These are phyloP conservation scores for Dicyrtomina minuta DNA, from an alignment of 2,888 invertebrate species.

Conservation along the genomic window DNA sequence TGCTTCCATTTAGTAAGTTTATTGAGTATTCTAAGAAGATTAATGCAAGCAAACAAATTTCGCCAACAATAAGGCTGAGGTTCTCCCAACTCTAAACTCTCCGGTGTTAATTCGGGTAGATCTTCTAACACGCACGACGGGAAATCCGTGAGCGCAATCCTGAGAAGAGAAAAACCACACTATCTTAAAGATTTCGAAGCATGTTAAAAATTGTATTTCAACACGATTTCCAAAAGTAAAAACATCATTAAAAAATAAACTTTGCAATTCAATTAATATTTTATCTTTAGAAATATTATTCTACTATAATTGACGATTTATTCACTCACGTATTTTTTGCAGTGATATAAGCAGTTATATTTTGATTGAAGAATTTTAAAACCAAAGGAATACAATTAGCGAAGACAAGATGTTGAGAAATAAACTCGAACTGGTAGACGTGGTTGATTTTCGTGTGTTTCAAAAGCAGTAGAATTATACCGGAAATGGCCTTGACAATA, in stretches of 20 bases:
- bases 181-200: not conserved
- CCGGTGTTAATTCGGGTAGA: constrained; percentile 87
- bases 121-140: constrained; percentile 95
- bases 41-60: constrained; percentile 97
- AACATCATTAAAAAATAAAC: not conserved
- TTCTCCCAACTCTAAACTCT: constrained; percentile 83
- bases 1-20: constrained; percentile 99
- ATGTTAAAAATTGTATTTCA: not conserved
- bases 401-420: constrained; percentile 97
- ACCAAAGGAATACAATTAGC: constrained; percentile 98
- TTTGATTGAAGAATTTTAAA: constrained; percentile 98
- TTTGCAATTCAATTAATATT: not conserved
- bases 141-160: constrained; percentile 74
- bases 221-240: not conserved
- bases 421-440: constrained; percentile 98
- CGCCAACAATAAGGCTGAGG: constrained; percentile 91
- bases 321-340: constrained; percentile 74
- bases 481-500: constrained; percentile 86
- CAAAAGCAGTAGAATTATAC: constrained; percentile 81
- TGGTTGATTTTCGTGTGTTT: constrained; percentile 98
- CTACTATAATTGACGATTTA: not conserved
- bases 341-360: constrained; percentile 64
- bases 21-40: constrained; percentile 91
- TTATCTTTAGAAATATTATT: not conserved
- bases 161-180: constrained; percentile 55